These are phyloP conservation scores for Ursus arctos DNA, from an alignment of 2,113 vertebrate genomes.

Conservation along the genomic window DNA sequence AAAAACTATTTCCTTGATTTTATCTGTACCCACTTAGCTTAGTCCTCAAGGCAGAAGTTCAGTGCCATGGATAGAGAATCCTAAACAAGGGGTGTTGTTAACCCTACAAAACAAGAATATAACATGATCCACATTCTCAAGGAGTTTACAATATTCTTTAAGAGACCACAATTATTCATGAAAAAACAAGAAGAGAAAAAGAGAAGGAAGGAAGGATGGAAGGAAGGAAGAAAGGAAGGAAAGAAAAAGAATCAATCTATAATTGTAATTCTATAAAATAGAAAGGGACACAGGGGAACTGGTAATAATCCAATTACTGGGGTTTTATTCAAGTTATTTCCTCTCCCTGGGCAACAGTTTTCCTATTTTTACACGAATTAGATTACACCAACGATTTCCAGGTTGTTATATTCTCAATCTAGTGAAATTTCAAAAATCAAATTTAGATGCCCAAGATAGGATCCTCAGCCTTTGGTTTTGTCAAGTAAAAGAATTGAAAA, in stretches of 20 bases:
- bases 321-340: not conserved
- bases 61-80: not conserved
- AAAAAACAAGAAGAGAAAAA: not conserved
- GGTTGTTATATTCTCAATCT: not conserved
- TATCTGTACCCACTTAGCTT: not conserved
- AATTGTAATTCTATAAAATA: not conserved
- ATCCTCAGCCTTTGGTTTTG: not conserved
- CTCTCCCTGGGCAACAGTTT: not conserved
- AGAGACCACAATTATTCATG: not conserved
- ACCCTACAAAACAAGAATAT: not conserved
- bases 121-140: not conserved
- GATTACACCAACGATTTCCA: not conserved
- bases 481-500: not conserved
- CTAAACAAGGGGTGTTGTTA: not conserved
- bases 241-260: not conserved
- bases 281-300: not conserved
- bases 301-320: not conserved
- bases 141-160: not conserved
- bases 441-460: not conserved
- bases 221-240: not conserved
- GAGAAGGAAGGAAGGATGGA: not conserved
- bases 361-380: not conserved
- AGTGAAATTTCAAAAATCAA: constrained; percentile 26
- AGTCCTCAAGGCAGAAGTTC: not conserved
- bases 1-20: not conserved